Evolutionary conservation across 2,888 invertebrate species (phyloP).

Genomic region (Conchocele bisecta): DNA sequence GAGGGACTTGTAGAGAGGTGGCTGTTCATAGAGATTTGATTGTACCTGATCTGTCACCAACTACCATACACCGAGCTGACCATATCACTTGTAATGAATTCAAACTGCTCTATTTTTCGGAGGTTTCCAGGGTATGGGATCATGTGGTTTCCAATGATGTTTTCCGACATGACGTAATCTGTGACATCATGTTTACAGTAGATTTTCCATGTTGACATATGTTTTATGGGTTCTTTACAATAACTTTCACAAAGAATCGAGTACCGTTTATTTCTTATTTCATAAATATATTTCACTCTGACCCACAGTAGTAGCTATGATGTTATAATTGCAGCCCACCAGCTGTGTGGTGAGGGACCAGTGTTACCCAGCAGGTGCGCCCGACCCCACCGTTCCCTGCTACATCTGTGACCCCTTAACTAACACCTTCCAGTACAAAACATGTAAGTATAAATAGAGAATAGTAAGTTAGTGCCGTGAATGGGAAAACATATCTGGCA

Average conservation of each 20-base stretch:
- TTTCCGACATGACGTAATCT: background rate
- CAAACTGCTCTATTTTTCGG: too few relatives aligned
- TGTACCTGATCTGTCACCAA: background rate
- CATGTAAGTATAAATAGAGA: constrained; percentile 26
- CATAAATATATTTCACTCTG: too few relatives aligned
- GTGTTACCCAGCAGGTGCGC: constrained; percentile 41
- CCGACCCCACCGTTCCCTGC: constrained; percentile 35
- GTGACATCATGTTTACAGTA: background rate
- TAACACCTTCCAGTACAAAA: constrained; percentile 42
- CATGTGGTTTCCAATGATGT: too few relatives aligned
- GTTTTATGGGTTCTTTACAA: background rate
- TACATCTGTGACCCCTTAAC: constrained; percentile 45
- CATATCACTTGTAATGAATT: too few relatives aligned
- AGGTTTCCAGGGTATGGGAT: too few relatives aligned
- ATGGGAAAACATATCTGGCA: too few relatives aligned
- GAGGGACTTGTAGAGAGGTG: too few relatives aligned
- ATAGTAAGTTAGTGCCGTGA: background rate
- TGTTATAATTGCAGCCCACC: constrained; percentile 32
- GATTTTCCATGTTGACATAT: background rate
- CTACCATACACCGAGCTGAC: too few relatives aligned
- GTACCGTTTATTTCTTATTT: too few relatives aligned
- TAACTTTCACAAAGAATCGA: too few relatives aligned
- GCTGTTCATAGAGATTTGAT: background rate
- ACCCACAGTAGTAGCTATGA: background rate
- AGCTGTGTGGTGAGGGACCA: constrained; percentile 38